Percentiles rank a stretch among this genome's conserved stretches.
Conservation (phyloP, 1,140 invertebrate species). For the Leptopilina clavipes region DNA sequence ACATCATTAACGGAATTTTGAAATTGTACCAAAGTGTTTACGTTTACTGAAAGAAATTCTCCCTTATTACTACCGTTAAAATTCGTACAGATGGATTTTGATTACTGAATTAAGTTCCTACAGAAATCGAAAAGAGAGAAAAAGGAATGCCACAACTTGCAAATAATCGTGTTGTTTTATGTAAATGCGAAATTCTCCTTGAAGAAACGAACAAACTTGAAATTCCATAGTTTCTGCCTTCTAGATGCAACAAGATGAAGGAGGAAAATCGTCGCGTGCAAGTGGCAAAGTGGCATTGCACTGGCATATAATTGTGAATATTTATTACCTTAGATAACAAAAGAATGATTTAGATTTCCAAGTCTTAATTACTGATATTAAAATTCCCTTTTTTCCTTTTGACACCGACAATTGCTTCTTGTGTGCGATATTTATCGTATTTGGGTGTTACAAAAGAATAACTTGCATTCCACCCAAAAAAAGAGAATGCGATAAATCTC, state of each 20-base stretch:
- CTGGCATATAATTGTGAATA: slow-evolving; percentile 31
- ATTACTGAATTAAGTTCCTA: too few species aligned
- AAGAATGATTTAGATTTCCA: slow-evolving; percentile 29
- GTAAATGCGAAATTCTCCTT: background rate
- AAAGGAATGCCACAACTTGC: background rate
- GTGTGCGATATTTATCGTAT: background rate
- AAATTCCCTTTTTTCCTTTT: slow-evolving; percentile 8
- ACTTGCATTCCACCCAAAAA: too few species aligned
- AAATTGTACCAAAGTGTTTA: too few species aligned
- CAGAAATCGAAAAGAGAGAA: too few species aligned
- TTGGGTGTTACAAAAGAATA: background rate
- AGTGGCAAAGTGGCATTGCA: slow-evolving; percentile 44
- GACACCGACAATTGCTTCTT: background rate
- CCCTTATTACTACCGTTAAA: too few species aligned
- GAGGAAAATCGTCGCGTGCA: slow-evolving; percentile 50
- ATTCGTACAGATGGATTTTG: too few species aligned
- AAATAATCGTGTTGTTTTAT: background rate
- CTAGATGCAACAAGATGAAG: slow-evolving; percentile 42
- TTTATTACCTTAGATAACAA: slow-evolving; percentile 41
- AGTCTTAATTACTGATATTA: slow-evolving; percentile 23
- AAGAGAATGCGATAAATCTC: background rate
- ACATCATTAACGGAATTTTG: background rate
- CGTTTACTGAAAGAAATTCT: too few species aligned
- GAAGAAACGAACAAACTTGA: background rate
- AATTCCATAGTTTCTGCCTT: slow-evolving; percentile 7